Percentiles rank a stretch among this genome's conserved stretches.
Evolutionary conservation across 1,140 invertebrate genomes (phyloP).

Genomic region (Mizuhopecten yessoensis): DNA sequence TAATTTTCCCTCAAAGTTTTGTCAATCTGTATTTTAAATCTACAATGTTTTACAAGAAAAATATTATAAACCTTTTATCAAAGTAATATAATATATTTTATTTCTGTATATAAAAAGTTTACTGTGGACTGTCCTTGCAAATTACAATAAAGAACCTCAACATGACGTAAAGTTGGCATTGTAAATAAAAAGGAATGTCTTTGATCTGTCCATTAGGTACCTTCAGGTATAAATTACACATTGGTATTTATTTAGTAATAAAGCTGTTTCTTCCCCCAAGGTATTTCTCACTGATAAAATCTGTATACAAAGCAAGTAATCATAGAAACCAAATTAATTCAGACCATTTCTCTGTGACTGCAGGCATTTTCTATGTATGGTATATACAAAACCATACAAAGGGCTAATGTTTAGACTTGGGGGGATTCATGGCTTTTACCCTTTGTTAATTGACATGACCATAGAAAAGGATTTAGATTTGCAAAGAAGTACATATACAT

Average conservation of each 20-base stretch:
- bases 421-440: background rate
- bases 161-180: background rate
- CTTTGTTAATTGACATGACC: background rate
- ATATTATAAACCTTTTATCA: no score
- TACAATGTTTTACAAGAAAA: no score
- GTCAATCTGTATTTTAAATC: no score
- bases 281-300: constrained; percentile 22
- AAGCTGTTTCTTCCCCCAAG: background rate
- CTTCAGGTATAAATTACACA: background rate
- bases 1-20: no score
- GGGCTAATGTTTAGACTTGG: background rate
- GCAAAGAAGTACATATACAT: background rate
- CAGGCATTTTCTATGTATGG: background rate
- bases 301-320: background rate
- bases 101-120: background rate
- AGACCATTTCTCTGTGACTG: background rate
- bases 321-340: background rate
- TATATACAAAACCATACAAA: background rate
- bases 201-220: background rate
- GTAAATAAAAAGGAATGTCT: background rate
- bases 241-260: background rate
- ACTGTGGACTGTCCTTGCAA: no score
- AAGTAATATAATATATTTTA: background rate
- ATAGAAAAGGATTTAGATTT: background rate
- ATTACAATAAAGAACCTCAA: no score